Conservation (phyloP, 2,113 vertebrate genomes). For the Alethe diademata region DNA sequence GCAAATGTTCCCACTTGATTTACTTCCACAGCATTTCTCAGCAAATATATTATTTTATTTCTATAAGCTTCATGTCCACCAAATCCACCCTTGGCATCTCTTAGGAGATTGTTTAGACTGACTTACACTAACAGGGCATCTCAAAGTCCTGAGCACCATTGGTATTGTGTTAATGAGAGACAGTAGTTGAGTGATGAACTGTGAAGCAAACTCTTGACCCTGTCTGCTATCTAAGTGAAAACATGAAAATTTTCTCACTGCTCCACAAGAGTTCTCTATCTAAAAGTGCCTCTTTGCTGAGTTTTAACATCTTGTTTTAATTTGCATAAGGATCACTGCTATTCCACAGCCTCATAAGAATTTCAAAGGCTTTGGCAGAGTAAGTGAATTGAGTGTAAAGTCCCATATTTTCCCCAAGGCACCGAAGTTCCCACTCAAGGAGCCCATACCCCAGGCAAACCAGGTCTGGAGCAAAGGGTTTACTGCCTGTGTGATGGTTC, state of each 20-base stretch:
- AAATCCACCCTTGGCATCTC: neutral
- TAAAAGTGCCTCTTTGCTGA: neutral
- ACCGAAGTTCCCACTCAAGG: neutral
- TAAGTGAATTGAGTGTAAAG: neutral
- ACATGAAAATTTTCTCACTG: neutral
- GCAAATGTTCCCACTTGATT: neutral
- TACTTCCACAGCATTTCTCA: rapidly evolving
- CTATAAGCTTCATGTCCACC: neutral
- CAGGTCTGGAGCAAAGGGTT: neutral
- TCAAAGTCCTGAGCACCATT: neutral
- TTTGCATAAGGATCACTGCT: neutral
- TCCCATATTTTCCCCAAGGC: rapidly evolving
- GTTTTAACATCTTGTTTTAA: neutral
- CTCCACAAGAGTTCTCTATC: neutral
- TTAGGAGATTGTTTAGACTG: neutral
- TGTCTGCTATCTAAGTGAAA: rapidly evolving
- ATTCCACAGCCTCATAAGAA: neutral
- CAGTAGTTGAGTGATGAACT: neutral
- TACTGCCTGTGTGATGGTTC: neutral
- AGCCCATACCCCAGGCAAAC: neutral
- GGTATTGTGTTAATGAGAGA: neutral
- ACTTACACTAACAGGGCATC: neutral
- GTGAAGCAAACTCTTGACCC: neutral
- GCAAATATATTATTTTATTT: neutral
- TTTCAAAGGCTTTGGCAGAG: neutral